Evolutionary conservation across 1,140 invertebrate species (phyloP).

Genomic region (Tenebrio molitor): DNA sequence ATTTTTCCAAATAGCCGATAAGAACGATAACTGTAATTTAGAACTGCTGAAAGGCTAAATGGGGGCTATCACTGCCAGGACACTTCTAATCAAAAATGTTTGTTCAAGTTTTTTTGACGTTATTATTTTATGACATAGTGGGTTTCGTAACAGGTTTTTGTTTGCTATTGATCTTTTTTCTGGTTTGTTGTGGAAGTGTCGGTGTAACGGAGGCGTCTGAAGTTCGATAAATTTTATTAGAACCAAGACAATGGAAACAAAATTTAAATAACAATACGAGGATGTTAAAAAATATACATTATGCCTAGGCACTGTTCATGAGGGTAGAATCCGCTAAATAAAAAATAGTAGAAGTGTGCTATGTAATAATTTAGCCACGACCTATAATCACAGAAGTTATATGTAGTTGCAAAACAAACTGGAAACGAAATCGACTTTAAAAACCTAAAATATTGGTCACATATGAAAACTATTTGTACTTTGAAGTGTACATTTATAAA

Average conservation of each 20-base stretch:
- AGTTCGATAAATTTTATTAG: conserved; percentile 56
- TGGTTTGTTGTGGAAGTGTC: too few species aligned
- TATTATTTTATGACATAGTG: too few species aligned
- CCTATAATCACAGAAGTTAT: conserved; percentile 63
- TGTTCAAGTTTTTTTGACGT: too few species aligned
- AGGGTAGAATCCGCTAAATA: conserved; percentile 55
- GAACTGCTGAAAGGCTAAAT: too few species aligned
- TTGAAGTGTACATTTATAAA: conserved; percentile 52
- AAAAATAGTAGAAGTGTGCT: conserved; percentile 55
- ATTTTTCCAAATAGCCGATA: too few species aligned
- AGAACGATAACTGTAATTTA: too few species aligned
- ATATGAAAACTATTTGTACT: conserved; percentile 61
- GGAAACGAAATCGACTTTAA: conserved; percentile 33
- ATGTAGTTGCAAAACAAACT: conserved; percentile 56
- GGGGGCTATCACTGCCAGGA: too few species aligned
- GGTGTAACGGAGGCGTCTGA: too few species aligned
- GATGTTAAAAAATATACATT: conserved; percentile 63
- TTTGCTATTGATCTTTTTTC: too few species aligned
- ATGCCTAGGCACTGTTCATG: conserved; percentile 64
- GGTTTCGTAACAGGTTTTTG: too few species aligned
- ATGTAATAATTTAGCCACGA: conserved; percentile 61
- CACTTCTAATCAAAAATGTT: too few species aligned
- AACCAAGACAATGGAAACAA: conserved; percentile 60
- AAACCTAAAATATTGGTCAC: conserved; percentile 55
- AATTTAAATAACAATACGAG: conserved; percentile 59